A percentile compares a stretch with the other conserved stretches of the same genome.
Evolutionary conservation across 2,888 invertebrate genomes (phyloP).

Genomic region (Molanna angustata): DNA sequence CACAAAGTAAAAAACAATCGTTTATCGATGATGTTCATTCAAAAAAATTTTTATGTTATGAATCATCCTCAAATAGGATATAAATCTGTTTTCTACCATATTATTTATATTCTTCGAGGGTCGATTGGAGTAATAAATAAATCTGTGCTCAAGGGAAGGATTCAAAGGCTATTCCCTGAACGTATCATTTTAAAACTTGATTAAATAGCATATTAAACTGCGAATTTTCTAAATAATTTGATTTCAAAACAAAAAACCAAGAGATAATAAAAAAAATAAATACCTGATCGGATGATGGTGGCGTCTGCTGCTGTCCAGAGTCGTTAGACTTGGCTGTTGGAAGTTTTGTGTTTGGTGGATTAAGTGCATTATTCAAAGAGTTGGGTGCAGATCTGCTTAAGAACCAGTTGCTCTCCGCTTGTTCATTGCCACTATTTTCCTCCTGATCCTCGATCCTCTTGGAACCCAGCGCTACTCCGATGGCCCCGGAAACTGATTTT

Average conservation of each 20-base stretch:
- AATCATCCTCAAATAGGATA: too few relatives aligned
- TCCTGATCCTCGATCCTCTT: slow-evolving; percentile 53
- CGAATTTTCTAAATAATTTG: too few relatives aligned
- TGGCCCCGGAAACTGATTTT: slow-evolving; percentile 65
- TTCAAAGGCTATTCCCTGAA: too few relatives aligned
- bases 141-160: too few relatives aligned
- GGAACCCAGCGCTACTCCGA: slow-evolving; percentile 53
- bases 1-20: too few relatives aligned
- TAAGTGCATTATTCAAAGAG: slow-evolving; percentile 64
- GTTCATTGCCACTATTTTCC: slow-evolving; percentile 42
- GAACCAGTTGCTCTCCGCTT: slow-evolving; percentile 71
- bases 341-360: slow-evolving; percentile 41
- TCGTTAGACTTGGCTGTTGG: slow-evolving; percentile 43
- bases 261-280: background rate
- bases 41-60: too few relatives aligned
- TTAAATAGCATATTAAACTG: too few relatives aligned
- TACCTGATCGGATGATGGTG: slow-evolving; percentile 46
- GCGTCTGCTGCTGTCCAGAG: slow-evolving; percentile 45
- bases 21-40: too few relatives aligned
- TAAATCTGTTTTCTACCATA: too few relatives aligned
- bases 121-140: too few relatives aligned
- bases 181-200: too few relatives aligned
- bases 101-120: too few relatives aligned
- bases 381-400: slow-evolving; percentile 77
- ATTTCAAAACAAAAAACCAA: background rate